Evolutionary conservation across 2,113 vertebrate genomes (phyloP), one percentile per base, ranked within the genome.

Genomic region (Petaurus breviceps): DNA sequence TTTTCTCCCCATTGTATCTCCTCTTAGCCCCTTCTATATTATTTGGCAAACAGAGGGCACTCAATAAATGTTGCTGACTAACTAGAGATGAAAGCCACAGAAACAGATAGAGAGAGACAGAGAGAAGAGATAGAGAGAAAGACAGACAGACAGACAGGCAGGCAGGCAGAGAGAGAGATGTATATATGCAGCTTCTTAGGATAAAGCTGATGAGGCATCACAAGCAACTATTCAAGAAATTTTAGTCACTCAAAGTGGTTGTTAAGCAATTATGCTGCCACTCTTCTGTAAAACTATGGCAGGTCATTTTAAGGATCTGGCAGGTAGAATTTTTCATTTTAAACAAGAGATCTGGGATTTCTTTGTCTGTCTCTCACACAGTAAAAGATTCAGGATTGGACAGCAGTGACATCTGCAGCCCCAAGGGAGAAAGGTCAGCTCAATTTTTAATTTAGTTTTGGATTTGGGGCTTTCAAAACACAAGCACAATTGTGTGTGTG

Each of bases 331-430:
- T 51, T 96, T 97, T 97, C 95, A 95, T 95, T 95, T 95, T 97
- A 93, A 93, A 96, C 93, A 46, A 51, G 96, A 84, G 91, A 95
- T 57, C 95, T 95, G 92, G 94, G 97, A 96, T 90, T 90, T 96
- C 95, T 97, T 94, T 92, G 91, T 96, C 50, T 94, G 96, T 50
- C n/a, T 97, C 96, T 96, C 12, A 90, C 61, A 96, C 93, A 54
- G 96, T 95, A 97, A 96, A 97, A 98, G 96, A 98, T 95, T 91
- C 94, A 97, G 97, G 57, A 91, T 91, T 96, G 97, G 94, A 97
- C 97, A 98, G 97, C 96, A 98, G 97, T 98, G 97, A 97, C 97
- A 98, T 98, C 98, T 97, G 95, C 95, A 98, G 97, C 97, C 98
- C 95, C 97, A 92, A 97, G 97, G 97, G 98, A 98, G 92, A 97